Evolutionary conservation across 2,797 vertebrate species (phyloP).

Genomic region (Danio albolineatus): DNA sequence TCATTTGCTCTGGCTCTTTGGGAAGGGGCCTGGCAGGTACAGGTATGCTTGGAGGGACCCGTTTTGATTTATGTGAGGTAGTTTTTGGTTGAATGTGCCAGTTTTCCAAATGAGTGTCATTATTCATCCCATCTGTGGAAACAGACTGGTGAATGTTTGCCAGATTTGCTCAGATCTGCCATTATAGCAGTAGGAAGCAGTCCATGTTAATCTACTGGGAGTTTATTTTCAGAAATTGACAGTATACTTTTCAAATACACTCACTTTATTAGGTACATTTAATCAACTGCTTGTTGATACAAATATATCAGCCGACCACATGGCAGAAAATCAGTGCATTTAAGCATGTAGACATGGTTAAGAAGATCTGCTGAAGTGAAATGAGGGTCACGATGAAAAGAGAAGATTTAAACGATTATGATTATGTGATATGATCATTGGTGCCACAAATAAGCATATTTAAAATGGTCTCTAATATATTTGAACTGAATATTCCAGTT

Average conservation of each 20-base stretch:
- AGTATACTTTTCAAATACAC: neutral
- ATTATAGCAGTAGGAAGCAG: neutral
- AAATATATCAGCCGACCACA: no score
- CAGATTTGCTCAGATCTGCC: constrained; percentile 2
- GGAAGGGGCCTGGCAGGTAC: constrained; percentile 42
- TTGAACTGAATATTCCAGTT: no score
- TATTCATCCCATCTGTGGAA: constrained; percentile 2
- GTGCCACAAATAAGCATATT: no score
- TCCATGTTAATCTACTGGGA: neutral
- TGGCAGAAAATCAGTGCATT: no score
- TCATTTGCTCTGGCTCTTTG: constrained; percentile 35
- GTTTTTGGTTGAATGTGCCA: constrained; percentile 15
- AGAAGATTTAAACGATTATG: no score
- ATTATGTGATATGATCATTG: no score
- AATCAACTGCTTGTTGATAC: no score
- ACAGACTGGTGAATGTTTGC: neutral
- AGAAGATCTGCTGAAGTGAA: no score
- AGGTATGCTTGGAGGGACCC: constrained; percentile 42
- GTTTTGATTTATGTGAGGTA: neutral
- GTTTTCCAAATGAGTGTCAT: constrained; percentile 10
- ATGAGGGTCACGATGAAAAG: no score
- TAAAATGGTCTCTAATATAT: no score
- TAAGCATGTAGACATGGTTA: no score
- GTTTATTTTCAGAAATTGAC: neutral
- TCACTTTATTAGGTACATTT: no score